Evolutionary conservation across 2,797 vertebrate species (phyloP), one percentile per base, ranked within the genome.

Genomic region (Siniperca obscura): DNA sequence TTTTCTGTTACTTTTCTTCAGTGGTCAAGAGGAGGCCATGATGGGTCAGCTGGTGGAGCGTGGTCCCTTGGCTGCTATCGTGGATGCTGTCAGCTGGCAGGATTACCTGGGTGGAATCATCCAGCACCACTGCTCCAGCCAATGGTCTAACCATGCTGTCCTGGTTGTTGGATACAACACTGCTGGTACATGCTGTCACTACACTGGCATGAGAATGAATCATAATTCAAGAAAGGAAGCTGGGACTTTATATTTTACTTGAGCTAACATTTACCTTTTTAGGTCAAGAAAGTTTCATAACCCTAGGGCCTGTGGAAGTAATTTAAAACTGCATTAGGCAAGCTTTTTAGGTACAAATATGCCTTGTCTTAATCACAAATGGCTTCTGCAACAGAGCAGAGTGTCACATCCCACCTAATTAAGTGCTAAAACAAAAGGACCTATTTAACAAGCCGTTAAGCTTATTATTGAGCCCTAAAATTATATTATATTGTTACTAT

Each of bases 91-190:
- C 79, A 98, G 97, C 94, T 99, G 98, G 98, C 98, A 98, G 85
- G 97, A 98, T 94, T 99, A 99, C 78, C 95, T 97, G 21, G 97
- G 97, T 74, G 97, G 98, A 70, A 94, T 99, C 82, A 98, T 99
- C 89, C 97, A 98, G n/a, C 96, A 98, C 84, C 98, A 98, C 86
- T 98, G 98, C 91, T 98, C 98, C 89, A 96, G 97, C 80, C 95
- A 94, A 25, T 90, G 95, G 79, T 94, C 98, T 57, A 98, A 98
- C 91, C 97, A 98, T 21, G 98, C 98, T 1, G 96, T 98, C 21
- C 94, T 98, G 50, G 77, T 99, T 60, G 96, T 96, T 14, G 98
- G 97, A 81, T 98, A 97, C 87, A 96, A 98, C 91, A 93, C 91
- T 82, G 96, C 95, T 87, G 97, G 98, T 98, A 91, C 50, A 56